Base-by-base conservation (phyloP, 2,113 vertebrate species). In the Orthonyx spaldingii region DNA sequence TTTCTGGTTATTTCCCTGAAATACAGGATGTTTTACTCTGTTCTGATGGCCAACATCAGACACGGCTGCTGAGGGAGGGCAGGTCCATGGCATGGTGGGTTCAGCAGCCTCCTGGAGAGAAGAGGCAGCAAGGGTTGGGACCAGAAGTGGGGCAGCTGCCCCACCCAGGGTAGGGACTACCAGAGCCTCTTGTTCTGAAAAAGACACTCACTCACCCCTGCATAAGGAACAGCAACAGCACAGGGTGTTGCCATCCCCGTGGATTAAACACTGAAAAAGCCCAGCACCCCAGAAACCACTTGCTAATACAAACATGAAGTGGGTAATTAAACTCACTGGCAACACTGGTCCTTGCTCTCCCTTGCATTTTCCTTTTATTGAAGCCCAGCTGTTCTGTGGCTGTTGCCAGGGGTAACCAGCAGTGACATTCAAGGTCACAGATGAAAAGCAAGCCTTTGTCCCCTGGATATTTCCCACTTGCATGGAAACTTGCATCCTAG, bases 341-440 rank as follows among this genome's bases (percentile, higher is more conserved):
- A 90, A 37, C 60, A 52, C 6, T 75, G 76, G 47, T 57, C 77
- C 84, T 91, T 91, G 76, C 41, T 94, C 52, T 84, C 71, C 60
- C 66, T 90, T 46, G 23, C 42, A 42, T 95, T 91, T 87, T 64
- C 39, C 63, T 56, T 79, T 79, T 60, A 69, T 57, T 77, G 78
- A 80, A 90, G 26, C 76, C 85, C 93, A 95, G 90, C 65, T 91
- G 82, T 75, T 89, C 80, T 79, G 65, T 77, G 60, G 42, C 79
- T 95, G 81, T 82, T 94, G 93, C 71, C 90, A 70, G 4, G 71
- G 79, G 88, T 80, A 91, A 89, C 93, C 76, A 96, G 60, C 49
- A 90, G 59, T 83, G 61, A n/a, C 76, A 94, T 6, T 55, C 70
- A 63, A 63, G 84, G 84, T 86, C 88, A 76, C 68, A 0, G 1